Evolutionary conservation across 2,888 invertebrate species (phyloP), one percentile per base, ranked within the genome.

Genomic region (Microplitis manilae): DNA sequence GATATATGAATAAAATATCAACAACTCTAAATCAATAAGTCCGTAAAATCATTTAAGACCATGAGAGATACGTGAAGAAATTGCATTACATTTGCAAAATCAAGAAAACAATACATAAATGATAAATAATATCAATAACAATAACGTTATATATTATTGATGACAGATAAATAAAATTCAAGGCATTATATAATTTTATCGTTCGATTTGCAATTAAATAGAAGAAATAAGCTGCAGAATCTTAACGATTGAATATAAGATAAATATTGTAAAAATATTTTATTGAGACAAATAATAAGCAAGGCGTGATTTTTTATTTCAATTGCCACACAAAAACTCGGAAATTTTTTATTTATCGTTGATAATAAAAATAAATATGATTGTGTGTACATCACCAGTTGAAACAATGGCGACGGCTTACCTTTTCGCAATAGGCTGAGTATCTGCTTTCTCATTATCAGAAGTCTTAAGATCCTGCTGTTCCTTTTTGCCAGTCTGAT

Each of bases 381-480:
- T 67, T 73, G 72, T 15, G 64, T 41, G 61, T 41, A 64, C 61
- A 67, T 73, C 62, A 69, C 73, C 77, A 69, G 77, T 77, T 77
- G 60, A 76, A 79, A 79, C 73, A 65, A 69, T 69, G 75, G 76
- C 79, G 73, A 79, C 62, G 41, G 79, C 83, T 90, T 90, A 90
- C 90, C 90, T 90, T 89, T 88, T 89, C 81, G 84, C 86, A 86
- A 87, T 86, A 87, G 74, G 74, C 77, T 89, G 84, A 83, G 87
- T 85, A 86, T 89, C 89, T 84, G 88, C 87, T 87, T 90, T 90
- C 87, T 90, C 90, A 86, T 84, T 89, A 89, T 89, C 88, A 87
- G 88, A 87, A 85, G 86, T 86, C 87, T 90, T 89, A 88, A 86
- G 86, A 83, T 90, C 90, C 88, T 88, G 89, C 85, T 86, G 87